Percentiles rank a stretch among this genome's conserved stretches.
Evolutionary conservation across 2,797 vertebrate genomes (phyloP).

Genomic region (Craterocephalus amniculus): DNA sequence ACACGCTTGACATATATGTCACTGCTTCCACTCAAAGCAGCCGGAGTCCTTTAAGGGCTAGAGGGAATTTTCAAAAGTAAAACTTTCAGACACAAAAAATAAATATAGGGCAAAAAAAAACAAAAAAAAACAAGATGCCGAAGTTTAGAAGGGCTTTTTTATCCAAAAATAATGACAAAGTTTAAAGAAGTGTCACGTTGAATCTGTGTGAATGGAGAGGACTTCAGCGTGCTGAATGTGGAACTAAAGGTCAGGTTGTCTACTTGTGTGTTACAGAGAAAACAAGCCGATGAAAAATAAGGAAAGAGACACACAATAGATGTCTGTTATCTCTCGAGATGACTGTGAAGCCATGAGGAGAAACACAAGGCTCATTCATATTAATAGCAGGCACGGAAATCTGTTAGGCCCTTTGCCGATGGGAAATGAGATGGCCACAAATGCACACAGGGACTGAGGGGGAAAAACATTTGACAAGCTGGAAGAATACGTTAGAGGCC

Average conservation of each 20-base stretch:
- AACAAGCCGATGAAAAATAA: conserved; percentile 12
- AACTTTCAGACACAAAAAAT: background rate
- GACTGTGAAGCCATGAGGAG: conserved; percentile 14
- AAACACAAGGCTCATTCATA: conserved; percentile 46
- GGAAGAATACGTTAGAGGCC: background rate
- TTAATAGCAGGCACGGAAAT: conserved; percentile 45
- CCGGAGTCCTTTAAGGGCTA: background rate
- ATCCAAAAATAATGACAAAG: background rate
- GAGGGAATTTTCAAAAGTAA: background rate
- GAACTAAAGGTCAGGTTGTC: background rate
- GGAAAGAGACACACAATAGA: conserved; percentile 23
- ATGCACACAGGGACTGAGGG: conserved; percentile 10
- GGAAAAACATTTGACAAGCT: conserved; percentile 33
- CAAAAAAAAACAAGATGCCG: background rate
- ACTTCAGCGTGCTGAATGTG: conserved; percentile 1
- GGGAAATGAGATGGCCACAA: conserved; percentile 36
- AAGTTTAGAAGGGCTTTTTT: background rate
- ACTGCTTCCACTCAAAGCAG: background rate
- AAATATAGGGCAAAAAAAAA: background rate
- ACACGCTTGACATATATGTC: background rate
- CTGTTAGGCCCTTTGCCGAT: conserved; percentile 9
- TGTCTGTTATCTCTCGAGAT: conserved; percentile 41
- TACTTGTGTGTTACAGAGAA: conserved; percentile 3
- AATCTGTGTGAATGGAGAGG: conserved; percentile 12
- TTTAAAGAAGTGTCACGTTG: background rate